A percentile compares a stretch with the other conserved stretches of the same genome.
Evolutionary conservation across 1,140 invertebrate genomes (phyloP).

Genomic region (Drosophila ananassae): DNA sequence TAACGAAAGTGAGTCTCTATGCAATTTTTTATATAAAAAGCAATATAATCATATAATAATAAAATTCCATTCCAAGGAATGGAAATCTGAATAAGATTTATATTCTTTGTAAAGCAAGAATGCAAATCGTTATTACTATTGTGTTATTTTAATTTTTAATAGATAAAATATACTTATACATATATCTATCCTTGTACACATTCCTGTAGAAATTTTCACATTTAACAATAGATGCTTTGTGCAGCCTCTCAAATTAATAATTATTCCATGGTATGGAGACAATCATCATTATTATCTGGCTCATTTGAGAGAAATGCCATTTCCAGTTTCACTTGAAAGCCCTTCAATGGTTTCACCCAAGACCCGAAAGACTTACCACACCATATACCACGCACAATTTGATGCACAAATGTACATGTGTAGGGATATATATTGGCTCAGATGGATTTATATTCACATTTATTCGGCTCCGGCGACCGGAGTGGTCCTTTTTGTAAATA

Average conservation of each 20-base stretch:
- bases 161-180: neutral
- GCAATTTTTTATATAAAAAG: too few species aligned
- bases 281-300: constrained; percentile 56
- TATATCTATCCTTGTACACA: neutral
- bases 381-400: constrained; percentile 5
- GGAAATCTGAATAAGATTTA: neutral
- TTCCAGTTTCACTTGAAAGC: constrained; percentile 29
- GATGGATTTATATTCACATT: constrained; percentile 1
- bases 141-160: neutral
- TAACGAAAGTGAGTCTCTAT: neutral
- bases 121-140: neutral
- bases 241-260: constrained; percentile 53
- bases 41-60: neutral
- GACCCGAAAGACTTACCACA: constrained; percentile 29
- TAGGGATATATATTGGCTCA: constrained; percentile 7
- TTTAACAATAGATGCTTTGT: neutral
- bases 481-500: constrained; percentile 53
- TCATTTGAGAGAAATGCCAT: constrained; percentile 40
- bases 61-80: neutral
- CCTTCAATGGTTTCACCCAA: constrained; percentile 18
- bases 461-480: constrained; percentile 35
- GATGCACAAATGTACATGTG: constrained; percentile 9
- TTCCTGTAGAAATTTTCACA: neutral
- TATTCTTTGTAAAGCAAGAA: neutral
- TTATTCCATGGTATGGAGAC: constrained; percentile 32